Percentiles rank a stretch among this genome's conserved stretches.
These are phyloP conservation scores for Bombus fervidus DNA, from an alignment of 1,140 invertebrate species.

Conservation along the genomic window DNA sequence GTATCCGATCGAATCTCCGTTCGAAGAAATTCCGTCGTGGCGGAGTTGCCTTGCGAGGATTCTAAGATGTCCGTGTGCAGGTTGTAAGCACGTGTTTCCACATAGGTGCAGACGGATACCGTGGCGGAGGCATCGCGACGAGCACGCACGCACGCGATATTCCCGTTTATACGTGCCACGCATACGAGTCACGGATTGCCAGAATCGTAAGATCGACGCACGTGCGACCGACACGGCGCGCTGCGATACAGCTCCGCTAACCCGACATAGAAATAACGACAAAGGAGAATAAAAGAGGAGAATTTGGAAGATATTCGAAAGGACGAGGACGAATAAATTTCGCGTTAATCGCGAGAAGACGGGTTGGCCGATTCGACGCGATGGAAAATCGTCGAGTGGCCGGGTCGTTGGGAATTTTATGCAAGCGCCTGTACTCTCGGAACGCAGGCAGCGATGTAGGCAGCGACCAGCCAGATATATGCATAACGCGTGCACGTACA, in stretches of 20 bases:
- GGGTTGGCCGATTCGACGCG: not conserved
- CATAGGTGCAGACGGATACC: not conserved
- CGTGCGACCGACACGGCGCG: not conserved
- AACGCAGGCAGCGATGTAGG: not conserved
- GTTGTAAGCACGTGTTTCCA: not conserved
- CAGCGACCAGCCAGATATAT: constrained; percentile 13
- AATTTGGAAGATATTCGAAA: not conserved
- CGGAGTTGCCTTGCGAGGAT: constrained; percentile 66
- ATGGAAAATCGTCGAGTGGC: not conserved
- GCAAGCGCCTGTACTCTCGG: not conserved
- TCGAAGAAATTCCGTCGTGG: constrained; percentile 30
- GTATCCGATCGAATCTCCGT: constrained; percentile 57
- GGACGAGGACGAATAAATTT: constrained; percentile 6
- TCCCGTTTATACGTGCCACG: constrained; percentile 29
- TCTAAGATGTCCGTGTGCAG: constrained; percentile 31
- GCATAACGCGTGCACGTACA: constrained; percentile 38
- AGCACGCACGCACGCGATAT: constrained; percentile 38
- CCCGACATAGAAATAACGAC: not conserved
- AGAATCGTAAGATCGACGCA: not conserved
- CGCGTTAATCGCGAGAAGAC: not conserved
- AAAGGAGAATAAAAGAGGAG: not conserved
- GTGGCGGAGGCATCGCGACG: not conserved
- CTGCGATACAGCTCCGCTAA: not conserved
- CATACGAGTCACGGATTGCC: not conserved
- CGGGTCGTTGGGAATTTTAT: constrained; percentile 16